Conservation (phyloP, 2,113 vertebrate genomes). For the rabbit (Oryctolagus cuniculus) region DNA sequence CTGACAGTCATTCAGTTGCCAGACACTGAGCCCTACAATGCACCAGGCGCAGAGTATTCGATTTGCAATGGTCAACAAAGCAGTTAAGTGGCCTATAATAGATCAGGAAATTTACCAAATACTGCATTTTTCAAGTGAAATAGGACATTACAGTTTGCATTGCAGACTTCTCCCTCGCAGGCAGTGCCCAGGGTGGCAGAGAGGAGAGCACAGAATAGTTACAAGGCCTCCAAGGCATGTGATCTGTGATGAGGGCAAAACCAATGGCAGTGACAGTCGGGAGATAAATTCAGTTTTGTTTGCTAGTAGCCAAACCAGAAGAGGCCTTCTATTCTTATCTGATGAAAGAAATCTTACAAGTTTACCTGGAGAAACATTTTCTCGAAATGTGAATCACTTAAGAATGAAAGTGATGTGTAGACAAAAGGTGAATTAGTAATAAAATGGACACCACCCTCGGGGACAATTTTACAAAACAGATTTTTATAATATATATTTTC, state of each 20-base stretch:
- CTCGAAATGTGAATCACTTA: background rate
- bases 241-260: background rate
- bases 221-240: background rate
- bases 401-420: background rate
- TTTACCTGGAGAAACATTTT: slow-evolving; percentile 11
- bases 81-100: background rate
- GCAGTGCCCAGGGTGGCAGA: background rate
- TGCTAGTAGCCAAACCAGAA: slow-evolving; percentile 35
- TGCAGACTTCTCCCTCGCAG: background rate
- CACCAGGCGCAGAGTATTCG: background rate
- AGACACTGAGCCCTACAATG: background rate
- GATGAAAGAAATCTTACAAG: background rate
- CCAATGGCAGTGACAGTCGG: background rate
- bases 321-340: background rate
- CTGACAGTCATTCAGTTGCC: background rate
- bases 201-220: background rate
- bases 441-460: background rate
- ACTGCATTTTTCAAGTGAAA: background rate
- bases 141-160: background rate
- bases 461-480: background rate
- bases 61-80: background rate
- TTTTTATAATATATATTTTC: background rate
- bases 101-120: background rate
- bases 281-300: background rate
- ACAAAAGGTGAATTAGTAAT: background rate